Evolutionary conservation across 1,140 invertebrate genomes (phyloP), one percentile per base, ranked within the genome.

Genomic region (Drosophila mojavensis): DNA sequence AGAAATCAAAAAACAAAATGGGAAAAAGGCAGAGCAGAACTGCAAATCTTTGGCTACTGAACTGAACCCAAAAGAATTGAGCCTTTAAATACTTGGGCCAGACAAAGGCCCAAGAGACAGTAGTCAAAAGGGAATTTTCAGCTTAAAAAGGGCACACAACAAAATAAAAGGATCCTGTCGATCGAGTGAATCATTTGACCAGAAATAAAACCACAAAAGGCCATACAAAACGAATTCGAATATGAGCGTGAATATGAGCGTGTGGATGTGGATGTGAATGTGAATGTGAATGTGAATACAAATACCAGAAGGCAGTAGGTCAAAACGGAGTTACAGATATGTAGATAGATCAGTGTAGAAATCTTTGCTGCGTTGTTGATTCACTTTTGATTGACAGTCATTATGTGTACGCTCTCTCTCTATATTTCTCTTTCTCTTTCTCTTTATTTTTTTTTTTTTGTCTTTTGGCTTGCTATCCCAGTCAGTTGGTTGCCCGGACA

Each of bases 131-230:
- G 73, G 76, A 77, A 79, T 88, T 88, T 86, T 83, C 83, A 77
- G 83, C 84, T 88, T 83, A 88, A 83, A 53, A 73, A 67, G 24
- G 30, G 36, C 55, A 30, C 48, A 15, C 43, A 45, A 45, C n/a
- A 17, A 9, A 47, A 56, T 73, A 79, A 82, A 82, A 79, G 39
- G 75, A 78, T 81, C 75, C 82, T 81, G 65, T 71, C 59, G 80
- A 88, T 88, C 79, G 53, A 48, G 73, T 75, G 77, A 89, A 80
- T 88, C 84, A 89, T 88, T 78, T 88, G 85, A 84, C 84, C 85
- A 88, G 84, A 84, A 84, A 88, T 84, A 89, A 88, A 88, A 88
- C 84, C 84, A 78, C 84, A 88, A 89, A 81, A 75, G 78, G 68
- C 39, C 36, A 39, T 39, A 15, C 26, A n/a, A 51, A 39, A 43